Base-by-base conservation (phyloP, 2,888 invertebrate species). In the Doris montereyensis region DNA sequence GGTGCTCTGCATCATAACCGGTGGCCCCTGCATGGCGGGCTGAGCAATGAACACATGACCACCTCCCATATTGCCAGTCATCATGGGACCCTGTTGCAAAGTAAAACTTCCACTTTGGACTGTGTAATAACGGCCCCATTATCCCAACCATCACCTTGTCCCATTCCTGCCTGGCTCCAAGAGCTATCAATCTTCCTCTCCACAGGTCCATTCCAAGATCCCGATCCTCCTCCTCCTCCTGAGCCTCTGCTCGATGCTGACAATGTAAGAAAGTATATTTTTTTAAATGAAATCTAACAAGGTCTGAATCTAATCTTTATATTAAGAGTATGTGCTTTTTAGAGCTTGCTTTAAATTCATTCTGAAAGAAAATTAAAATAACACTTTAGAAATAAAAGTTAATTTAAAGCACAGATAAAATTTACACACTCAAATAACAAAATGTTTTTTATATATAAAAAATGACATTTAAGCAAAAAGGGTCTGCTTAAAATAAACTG, bases 81-180 rank as follows among this genome's bases (percentile, higher is more conserved):
- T 73, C 75, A 76, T 76, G 34, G 76, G 79, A 5, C 68, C 58
- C 21, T 79, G 79, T 34, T 76, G 79, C 26, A 79, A 62, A 26
- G 26, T 35, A 71, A 68, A 80, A 26, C 75, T 67, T 2, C 81
- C 67, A 79, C 67, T n/a, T 72, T 62, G 10, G 77, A 35, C 67
- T 79, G 76, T 4, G 70, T 67, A 58, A 80, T 70, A 1, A 80
- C 76, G 17, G 75, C 76, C 35, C 21, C 80, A 21, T 71, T 77
- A 10, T 73, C 79, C 41, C 81, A 80, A 3, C 81, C 84, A 30
- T 82, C 84, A 17, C 81, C 84, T 17, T 79, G 82, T 13, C 77
- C 79, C 26, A 81, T 57, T 74, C 82, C 72, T n/a, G 10, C 57
- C 26, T 79, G 81, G n/a, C 78, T 78, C 83, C 84, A 83, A 34